A percentile compares a stretch with the other conserved stretches of the same genome.
These are phyloP conservation scores for Drosophila seclusa DNA, from an alignment of 2,888 invertebrate genomes.

Conservation along the genomic window DNA sequence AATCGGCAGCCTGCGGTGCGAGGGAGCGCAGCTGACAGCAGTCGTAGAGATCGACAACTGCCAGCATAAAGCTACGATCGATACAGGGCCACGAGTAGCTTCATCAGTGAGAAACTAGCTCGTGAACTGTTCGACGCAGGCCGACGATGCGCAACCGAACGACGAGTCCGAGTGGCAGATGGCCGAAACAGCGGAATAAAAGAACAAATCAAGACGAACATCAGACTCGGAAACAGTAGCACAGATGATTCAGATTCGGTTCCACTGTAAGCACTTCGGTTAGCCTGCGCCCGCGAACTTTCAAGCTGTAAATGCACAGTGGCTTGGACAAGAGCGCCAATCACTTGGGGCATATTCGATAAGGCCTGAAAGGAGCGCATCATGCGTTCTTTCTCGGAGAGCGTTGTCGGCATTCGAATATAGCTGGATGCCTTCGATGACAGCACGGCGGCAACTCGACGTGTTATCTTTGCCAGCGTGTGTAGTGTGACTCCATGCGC, in stretches of 20 bases:
- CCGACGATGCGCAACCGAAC: no score
- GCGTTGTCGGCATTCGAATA: slow-evolving; percentile 81
- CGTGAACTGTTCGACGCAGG: no score
- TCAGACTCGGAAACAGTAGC: no score
- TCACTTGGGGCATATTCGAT: slow-evolving; percentile 80
- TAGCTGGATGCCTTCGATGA: slow-evolving; percentile 80
- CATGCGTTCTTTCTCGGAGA: slow-evolving; percentile 78
- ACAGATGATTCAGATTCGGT: slow-evolving; percentile 13
- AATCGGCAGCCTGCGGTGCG: no score
- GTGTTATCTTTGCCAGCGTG: slow-evolving; percentile 76
- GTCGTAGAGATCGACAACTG: no score
- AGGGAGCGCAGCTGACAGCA: no score
- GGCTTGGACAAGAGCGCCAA: slow-evolving; percentile 72
- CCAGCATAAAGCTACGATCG: no score
- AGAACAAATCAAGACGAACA: no score
- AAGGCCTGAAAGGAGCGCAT: slow-evolving; percentile 75
- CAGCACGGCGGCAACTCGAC: slow-evolving; percentile 74
- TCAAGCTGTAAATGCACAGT: slow-evolving; percentile 63
- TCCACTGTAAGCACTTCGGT: slow-evolving; percentile 12
- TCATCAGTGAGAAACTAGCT: no score
- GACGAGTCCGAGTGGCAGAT: no score
- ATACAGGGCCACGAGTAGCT: no score
- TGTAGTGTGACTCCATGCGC: slow-evolving; percentile 70
- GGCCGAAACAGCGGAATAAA: no score
- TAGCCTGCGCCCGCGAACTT: slow-evolving; percentile 10